phyloP scores from a whole-genome alignment of 2,113 vertebrate species.

The Rhea americana region DNA sequence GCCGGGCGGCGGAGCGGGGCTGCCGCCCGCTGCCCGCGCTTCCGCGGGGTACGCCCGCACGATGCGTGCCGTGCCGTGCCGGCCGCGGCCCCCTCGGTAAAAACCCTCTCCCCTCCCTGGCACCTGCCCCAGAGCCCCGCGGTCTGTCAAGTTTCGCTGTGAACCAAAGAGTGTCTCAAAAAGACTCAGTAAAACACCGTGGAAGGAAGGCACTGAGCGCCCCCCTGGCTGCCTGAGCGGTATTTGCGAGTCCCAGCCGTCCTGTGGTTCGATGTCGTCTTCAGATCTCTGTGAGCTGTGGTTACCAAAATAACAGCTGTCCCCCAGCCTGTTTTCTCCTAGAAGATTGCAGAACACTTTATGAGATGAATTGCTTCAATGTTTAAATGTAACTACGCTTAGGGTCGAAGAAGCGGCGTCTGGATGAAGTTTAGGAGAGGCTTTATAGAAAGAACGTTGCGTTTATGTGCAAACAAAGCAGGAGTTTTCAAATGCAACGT shows the following conservation, averaged over 20 bases:
- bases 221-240: not conserved
- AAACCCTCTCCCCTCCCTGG: not conserved
- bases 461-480: not conserved
- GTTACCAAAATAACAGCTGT: not conserved
- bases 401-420: not conserved
- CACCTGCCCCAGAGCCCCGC: not conserved
- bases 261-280: not conserved
- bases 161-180: not conserved
- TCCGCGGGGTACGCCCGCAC: no score
- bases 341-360: rapidly evolving
- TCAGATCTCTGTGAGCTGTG: not conserved
- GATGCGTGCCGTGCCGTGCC: no score
- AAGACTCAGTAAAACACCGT: not conserved
- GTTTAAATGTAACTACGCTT: not conserved
- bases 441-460: rapidly evolving
- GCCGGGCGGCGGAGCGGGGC: no score
- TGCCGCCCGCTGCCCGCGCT: no score
- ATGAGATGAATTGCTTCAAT: rapidly evolving
- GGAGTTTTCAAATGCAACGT: not conserved
- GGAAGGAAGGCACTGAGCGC: not conserved
- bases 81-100: no score
- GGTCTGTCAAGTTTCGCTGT: rapidly evolving
- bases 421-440: not conserved
- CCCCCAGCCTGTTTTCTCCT: not conserved
- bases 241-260: not conserved